These are phyloP conservation scores for Aix galericulata DNA, from an alignment of 2,113 vertebrate genomes.

Conservation along the genomic window DNA sequence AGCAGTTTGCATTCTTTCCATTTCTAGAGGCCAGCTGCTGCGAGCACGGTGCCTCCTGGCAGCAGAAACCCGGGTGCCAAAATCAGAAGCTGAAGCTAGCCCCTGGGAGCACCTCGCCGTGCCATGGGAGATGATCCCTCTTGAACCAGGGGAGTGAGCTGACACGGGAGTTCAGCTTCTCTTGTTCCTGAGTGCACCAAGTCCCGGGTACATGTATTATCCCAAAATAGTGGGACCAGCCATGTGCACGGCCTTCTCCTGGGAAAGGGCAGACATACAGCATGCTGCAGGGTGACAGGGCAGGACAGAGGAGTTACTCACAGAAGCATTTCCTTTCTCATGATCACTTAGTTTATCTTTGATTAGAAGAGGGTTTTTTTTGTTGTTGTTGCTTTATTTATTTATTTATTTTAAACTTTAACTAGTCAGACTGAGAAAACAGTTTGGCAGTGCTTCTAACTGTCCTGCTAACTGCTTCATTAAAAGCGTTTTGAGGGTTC, in stretches of 20 bases:
- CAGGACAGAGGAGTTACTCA: conserved; percentile 33
- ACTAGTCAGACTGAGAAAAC: conserved; percentile 36
- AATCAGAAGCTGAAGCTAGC: background rate
- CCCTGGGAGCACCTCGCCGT: background rate
- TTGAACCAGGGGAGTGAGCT: rapidly evolving
- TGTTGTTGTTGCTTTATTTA: background rate
- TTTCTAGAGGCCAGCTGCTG: background rate
- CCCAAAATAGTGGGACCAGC: conserved; percentile 6
- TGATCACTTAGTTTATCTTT: conserved; percentile 51
- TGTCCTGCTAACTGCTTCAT: background rate
- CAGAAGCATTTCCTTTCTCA: conserved; percentile 63
- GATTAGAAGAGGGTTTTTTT: background rate
- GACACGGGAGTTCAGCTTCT: background rate
- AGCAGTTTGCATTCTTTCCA: background rate
- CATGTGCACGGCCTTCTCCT: background rate
- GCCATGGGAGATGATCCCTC: background rate
- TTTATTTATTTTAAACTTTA: background rate
- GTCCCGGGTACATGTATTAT: background rate
- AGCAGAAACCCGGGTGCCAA: background rate
- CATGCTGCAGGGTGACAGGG: background rate
- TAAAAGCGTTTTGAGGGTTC: conserved; percentile 1
- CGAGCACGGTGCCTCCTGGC: background rate
- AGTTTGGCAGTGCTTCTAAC: background rate
- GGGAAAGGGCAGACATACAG: conserved; percentile 54
- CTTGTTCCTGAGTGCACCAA: background rate